phyloP scores from a whole-genome alignment of 2,888 invertebrate genomes.

The Aphodius sticticus region DNA sequence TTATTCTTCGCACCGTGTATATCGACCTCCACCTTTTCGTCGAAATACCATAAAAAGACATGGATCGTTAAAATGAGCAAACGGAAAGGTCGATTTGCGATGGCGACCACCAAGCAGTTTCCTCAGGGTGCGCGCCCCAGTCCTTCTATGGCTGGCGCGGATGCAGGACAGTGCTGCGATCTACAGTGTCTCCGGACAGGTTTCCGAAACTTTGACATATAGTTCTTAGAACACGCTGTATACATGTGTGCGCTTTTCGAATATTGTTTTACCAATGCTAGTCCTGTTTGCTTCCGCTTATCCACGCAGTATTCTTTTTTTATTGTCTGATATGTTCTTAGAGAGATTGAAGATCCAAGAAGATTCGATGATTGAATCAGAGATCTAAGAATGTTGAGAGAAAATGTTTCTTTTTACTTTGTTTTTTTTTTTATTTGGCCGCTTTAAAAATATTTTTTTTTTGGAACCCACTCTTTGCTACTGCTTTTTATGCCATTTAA shows the following conservation, averaged over 20 bases:
- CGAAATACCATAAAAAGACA: conserved; percentile 53
- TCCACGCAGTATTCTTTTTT: no score
- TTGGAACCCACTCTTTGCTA: no score
- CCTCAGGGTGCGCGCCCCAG: conserved; percentile 36
- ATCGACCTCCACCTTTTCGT: conserved; percentile 52
- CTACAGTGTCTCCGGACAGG: conserved; percentile 16
- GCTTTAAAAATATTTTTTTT: no score
- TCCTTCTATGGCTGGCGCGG: conserved; percentile 40
- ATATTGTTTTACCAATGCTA: not conserved
- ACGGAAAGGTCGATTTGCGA: conserved; percentile 47
- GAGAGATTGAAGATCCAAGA: no score
- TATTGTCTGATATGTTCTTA: no score
- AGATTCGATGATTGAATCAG: no score
- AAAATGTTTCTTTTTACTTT: no score
- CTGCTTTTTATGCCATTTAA: no score
- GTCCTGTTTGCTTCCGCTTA: no score
- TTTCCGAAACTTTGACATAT: not conserved
- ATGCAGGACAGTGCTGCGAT: conserved; percentile 31
- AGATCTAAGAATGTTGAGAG: no score
- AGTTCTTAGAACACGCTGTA: not conserved
- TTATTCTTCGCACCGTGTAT: conserved; percentile 27
- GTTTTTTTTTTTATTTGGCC: no score
- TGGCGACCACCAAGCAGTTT: not conserved
- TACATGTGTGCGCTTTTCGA: not conserved
- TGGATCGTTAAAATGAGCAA: conserved; percentile 54